Conservation (phyloP, 2,888 invertebrate species). For the Apodemia hepburni region DNA sequence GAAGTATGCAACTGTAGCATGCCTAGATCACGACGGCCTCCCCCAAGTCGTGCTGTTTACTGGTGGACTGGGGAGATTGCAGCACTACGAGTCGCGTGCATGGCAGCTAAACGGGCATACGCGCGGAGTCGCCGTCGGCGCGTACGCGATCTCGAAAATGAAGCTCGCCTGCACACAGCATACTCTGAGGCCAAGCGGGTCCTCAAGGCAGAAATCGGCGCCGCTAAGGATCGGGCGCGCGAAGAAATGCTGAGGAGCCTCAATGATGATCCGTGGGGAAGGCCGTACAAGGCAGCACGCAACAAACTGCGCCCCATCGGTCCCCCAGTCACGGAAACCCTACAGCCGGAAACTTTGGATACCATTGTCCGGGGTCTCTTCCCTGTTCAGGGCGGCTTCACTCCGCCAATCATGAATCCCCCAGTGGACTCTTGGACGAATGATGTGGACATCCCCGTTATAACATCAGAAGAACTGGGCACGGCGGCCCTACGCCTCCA, state of each 20-base stretch:
- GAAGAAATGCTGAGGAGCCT: slow-evolving; percentile 16
- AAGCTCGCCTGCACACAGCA: not conserved
- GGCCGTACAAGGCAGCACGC: slow-evolving; percentile 19
- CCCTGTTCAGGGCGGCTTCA: not conserved
- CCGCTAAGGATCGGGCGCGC: not conserved
- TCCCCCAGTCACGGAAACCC: slow-evolving; percentile 18
- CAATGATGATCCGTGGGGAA: slow-evolving; percentile 22
- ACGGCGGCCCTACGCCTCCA: no score
- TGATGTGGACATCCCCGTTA: not conserved
- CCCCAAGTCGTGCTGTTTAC: slow-evolving; percentile 17
- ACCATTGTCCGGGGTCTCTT: not conserved
- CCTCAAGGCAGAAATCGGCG: not conserved
- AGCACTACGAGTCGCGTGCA: slow-evolving; percentile 15
- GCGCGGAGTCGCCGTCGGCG: slow-evolving; percentile 19
- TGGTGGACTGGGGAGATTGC: slow-evolving; percentile 26
- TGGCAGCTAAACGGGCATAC: slow-evolving; percentile 21
- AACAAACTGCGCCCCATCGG: slow-evolving; percentile 17
- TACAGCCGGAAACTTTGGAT: slow-evolving; percentile 8
- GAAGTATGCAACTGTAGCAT: slow-evolving; percentile 26
- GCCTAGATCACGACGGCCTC: slow-evolving; percentile 13
- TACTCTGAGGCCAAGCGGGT: not conserved
- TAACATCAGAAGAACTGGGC: no score
- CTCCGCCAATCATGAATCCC: no score
- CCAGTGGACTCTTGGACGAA: no score
- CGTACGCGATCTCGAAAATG: not conserved